Evolutionary conservation across 2,113 vertebrate species (phyloP).

Genomic region (Enhydra lutris): DNA sequence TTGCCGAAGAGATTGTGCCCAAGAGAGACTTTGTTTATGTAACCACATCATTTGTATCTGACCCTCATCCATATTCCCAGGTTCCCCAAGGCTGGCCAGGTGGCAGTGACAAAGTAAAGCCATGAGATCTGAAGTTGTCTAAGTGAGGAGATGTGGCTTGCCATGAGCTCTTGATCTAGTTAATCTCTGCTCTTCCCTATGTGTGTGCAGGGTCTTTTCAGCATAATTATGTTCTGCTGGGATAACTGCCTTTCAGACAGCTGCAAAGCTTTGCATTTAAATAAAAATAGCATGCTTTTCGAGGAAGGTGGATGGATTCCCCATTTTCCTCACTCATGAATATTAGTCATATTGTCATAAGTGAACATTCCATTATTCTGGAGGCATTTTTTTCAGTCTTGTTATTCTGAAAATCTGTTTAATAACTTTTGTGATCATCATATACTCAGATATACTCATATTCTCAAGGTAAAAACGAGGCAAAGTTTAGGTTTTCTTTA

Average conservation of each 20-base stretch:
- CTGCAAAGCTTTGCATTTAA: not conserved
- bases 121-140: not conserved
- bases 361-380: not conserved
- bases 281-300: not conserved
- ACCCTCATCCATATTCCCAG: not conserved
- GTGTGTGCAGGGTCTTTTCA: no score
- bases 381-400: fast-evolving
- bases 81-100: not conserved
- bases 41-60: not conserved
- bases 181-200: not conserved
- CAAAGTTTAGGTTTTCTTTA: not conserved
- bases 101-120: not conserved
- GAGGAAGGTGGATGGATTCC: not conserved
- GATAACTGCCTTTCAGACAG: not conserved
- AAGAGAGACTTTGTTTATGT: not conserved
- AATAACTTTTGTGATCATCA: not conserved
- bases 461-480: not conserved
- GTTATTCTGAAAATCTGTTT: not conserved
- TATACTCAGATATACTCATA: not conserved
- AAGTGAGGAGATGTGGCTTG: not conserved
- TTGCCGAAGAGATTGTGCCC: not conserved
- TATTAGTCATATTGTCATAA: not conserved
- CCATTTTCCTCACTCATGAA: not conserved
- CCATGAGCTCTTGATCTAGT: not conserved
- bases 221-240: not conserved